These are phyloP conservation scores for Pocillopora verrucosa DNA, from an alignment of 64 coral and sea anemone species.

Conservation along the genomic window DNA sequence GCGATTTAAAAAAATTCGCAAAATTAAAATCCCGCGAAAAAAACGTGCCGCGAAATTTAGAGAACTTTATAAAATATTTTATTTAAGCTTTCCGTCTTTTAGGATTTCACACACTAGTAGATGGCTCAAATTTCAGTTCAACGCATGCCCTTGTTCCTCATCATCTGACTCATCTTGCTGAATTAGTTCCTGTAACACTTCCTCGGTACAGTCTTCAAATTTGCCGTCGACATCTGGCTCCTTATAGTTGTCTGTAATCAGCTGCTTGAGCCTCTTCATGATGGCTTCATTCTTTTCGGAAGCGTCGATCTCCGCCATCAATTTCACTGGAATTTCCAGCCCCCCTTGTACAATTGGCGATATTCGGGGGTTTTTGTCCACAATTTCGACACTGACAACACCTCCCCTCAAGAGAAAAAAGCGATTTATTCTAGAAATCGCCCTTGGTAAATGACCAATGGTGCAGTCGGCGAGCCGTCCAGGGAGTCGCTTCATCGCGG, in stretches of 20 bases:
- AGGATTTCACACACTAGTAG: background rate
- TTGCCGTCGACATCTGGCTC: conserved; percentile 15
- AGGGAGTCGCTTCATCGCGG: too few relatives aligned
- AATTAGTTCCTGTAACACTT: conserved; percentile 24
- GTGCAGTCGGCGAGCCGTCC: too few relatives aligned
- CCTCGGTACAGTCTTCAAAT: background rate
- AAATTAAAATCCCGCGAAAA: conserved; percentile 17
- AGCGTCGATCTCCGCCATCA: conserved; percentile 32
- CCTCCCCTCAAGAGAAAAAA: too few relatives aligned
- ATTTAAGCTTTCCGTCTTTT: background rate
- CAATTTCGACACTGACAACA: too few relatives aligned
- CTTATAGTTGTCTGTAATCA: conserved; percentile 30
- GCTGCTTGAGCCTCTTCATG: conserved; percentile 31
- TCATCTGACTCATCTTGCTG: conserved; percentile 14
- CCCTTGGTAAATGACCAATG: too few relatives aligned
- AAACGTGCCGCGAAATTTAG: conserved; percentile 24
- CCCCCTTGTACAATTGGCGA: conserved; percentile 26
- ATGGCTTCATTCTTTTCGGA: conserved; percentile 36
- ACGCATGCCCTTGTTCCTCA: background rate
- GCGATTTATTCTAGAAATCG: too few relatives aligned
- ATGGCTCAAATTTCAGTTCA: background rate
- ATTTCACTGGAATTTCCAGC: conserved; percentile 27
- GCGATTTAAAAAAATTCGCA: background rate
- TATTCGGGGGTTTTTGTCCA: conserved; percentile 28
- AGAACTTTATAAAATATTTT: background rate